phyloP scores from a whole-genome alignment of 2,113 vertebrate species.

The Rallus limicola region DNA sequence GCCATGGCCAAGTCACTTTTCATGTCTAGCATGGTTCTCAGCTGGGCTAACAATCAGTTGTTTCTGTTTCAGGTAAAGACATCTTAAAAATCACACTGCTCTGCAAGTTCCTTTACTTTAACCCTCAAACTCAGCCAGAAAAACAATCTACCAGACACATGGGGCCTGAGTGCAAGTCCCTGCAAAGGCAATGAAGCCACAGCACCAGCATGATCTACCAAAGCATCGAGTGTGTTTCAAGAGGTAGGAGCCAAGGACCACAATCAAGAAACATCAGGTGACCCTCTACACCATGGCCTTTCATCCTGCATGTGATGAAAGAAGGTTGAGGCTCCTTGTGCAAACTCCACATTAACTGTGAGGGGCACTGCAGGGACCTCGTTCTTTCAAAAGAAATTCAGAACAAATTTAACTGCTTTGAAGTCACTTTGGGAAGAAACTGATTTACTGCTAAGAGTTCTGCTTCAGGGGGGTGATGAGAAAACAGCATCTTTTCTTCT shows the following conservation, averaged over 20 bases:
- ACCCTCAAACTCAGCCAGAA: not conserved
- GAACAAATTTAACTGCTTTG: not conserved
- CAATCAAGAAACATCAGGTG: not conserved
- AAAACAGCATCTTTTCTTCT: not conserved
- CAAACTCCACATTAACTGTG: not conserved
- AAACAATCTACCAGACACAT: not conserved
- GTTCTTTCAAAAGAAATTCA: not conserved
- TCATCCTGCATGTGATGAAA: not conserved
- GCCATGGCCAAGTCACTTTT: not conserved
- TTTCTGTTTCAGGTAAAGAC: not conserved
- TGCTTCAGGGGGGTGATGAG: not conserved
- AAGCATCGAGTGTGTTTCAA: fast-evolving
- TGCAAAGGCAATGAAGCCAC: not conserved
- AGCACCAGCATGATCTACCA: not conserved
- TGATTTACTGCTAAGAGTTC: not conserved
- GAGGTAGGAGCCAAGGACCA: not conserved
- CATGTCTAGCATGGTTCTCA: not conserved
- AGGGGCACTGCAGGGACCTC: not conserved
- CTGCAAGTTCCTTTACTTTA: not conserved
- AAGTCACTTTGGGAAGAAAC: not conserved
- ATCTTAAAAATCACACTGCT: fast-evolving
- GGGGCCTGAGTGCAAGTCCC: not conserved
- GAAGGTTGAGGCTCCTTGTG: not conserved
- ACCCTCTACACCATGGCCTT: fast-evolving
- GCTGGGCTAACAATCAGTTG: not conserved